Evolutionary conservation across 2,113 vertebrate genomes (phyloP).

Genomic region (Chinchilla lanigera): DNA sequence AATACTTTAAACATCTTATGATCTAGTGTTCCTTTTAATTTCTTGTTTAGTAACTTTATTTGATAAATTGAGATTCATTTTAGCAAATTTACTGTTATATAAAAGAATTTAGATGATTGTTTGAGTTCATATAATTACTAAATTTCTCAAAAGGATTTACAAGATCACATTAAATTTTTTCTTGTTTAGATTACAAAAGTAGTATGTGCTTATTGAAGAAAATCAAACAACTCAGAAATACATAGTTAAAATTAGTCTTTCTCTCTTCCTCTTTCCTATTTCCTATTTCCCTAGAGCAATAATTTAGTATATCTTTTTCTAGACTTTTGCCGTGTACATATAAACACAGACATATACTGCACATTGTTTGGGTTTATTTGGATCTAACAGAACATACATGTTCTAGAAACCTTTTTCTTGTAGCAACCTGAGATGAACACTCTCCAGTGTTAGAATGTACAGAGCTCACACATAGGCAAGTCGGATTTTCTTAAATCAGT

Average conservation of each 20-base stretch:
- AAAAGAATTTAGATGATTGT: background rate
- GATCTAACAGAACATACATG: background rate
- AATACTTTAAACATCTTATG: background rate
- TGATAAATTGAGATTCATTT: conserved; percentile 27
- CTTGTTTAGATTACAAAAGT: background rate
- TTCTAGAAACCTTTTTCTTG: background rate
- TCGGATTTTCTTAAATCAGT: background rate
- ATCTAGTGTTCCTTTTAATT: background rate
- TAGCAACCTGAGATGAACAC: background rate
- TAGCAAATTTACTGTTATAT: background rate
- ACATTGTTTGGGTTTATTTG: background rate
- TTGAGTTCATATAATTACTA: background rate
- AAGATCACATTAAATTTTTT: background rate
- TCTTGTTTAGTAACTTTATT: background rate
- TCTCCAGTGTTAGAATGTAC: background rate
- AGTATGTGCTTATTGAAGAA: background rate
- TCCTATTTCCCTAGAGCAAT: background rate
- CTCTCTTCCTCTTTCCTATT: background rate
- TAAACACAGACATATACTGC: background rate
- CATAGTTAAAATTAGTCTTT: background rate
- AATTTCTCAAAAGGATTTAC: background rate
- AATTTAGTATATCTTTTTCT: background rate
- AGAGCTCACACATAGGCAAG: background rate
- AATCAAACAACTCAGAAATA: background rate
- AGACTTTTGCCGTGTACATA: background rate